Base-by-base conservation (phyloP, 2,113 vertebrate species). In the Phalacrocorax aristotelis region DNA sequence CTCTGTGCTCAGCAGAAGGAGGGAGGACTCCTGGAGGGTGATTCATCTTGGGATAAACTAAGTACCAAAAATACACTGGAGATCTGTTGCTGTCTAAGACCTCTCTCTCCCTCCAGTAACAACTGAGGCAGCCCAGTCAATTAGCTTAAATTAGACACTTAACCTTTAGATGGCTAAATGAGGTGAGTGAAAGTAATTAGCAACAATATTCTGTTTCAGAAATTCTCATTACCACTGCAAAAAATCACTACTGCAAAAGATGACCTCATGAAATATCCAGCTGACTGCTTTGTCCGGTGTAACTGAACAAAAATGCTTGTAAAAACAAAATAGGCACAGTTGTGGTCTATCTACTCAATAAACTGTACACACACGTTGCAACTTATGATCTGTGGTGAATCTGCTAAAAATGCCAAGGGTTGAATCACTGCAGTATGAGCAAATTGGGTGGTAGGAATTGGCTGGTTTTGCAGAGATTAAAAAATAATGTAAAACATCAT, bases 251-350 rank as follows among this genome's bases (percentile, higher is more conserved):
- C 46, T 46, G 51, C 51, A 85, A 58, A 86, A 83, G 78, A 52
- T 84, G 87, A 80, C 62, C 44, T 94, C 48, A 89, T 72, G n/a
- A 92, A 96, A 83, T 87, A 80, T 61, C 40, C 72, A 81, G 40
- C 68, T 93, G 93, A 81, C 54, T 87, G 18, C 42, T 78, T 70
- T 93, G 23, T 65, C 75, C 64, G 66, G 36, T 61, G 69, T 95
- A 89, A 95, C 46, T 52, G 77, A 81, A 93, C 58, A 97, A 95
- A 91, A 96, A 93, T 94, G 77, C 83, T 81, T 84, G 68, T 84
- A 93, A 96, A 96, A 95, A 51, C 58, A 70, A 74, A 94, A 69
- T 7, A 65, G 49, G 54, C 68, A 38, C 15, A 22, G 34, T 11
- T 97, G 83, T 89, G 87, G 68, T 62, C 30, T 77, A 49, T 83